Conservation (phyloP, 2,797 vertebrate genomes). For the Spinus olivaceus region DNA sequence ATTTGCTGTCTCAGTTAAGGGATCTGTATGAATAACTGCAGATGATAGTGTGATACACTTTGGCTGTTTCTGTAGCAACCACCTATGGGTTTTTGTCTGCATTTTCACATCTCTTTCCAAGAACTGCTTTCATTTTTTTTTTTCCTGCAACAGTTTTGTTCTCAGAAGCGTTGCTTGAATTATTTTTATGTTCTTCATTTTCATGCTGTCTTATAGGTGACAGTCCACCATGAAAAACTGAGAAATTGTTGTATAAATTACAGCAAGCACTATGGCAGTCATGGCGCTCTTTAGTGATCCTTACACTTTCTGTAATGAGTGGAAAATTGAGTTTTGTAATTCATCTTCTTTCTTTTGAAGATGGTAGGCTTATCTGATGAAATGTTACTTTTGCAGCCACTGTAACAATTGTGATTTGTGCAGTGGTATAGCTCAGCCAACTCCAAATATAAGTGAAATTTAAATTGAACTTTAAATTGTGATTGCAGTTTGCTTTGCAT, state of each 20-base stretch:
- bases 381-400: background rate
- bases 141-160: background rate
- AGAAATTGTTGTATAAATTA: background rate
- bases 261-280: background rate
- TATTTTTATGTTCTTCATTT: slow-evolving; percentile 27
- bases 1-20: slow-evolving; percentile 22
- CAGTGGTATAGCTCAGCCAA: background rate
- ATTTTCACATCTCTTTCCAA: slow-evolving; percentile 13
- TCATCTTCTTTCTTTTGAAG: slow-evolving; percentile 3
- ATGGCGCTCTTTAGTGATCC: background rate
- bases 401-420: background rate
- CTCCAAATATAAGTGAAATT: background rate
- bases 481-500: background rate
- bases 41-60: background rate
- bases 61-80: slow-evolving; percentile 47
- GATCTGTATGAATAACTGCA: background rate
- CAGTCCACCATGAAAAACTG: background rate
- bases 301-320: background rate
- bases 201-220: background rate
- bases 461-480: background rate
- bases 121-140: background rate
- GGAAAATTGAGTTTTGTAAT: slow-evolving; percentile 28
- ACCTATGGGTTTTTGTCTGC: background rate
- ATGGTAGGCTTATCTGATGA: background rate
- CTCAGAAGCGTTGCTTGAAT: background rate